These are phyloP conservation scores for Megathymus violae DNA, from an alignment of 1,140 invertebrate species.

Conservation along the genomic window DNA sequence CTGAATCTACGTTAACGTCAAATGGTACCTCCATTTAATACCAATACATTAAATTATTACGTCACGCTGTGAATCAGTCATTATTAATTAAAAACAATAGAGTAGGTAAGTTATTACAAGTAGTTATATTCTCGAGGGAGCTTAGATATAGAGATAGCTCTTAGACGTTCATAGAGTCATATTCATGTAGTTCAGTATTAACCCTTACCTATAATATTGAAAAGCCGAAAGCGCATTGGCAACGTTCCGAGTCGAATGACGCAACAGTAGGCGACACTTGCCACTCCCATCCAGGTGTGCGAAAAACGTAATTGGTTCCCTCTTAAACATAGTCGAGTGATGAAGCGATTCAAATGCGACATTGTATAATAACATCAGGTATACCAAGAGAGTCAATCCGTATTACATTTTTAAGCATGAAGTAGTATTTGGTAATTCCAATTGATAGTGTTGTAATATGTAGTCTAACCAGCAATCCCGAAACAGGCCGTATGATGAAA, in stretches of 20 bases:
- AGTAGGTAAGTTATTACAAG: too few relatives aligned
- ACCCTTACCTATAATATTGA: constrained; percentile 12
- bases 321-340: not conserved
- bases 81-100: too few relatives aligned
- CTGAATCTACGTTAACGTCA: too few relatives aligned
- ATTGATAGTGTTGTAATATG: constrained; percentile 17
- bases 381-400: not conserved
- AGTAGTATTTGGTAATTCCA: too few relatives aligned
- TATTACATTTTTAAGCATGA: too few relatives aligned
- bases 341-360: not conserved
- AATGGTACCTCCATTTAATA: too few relatives aligned
- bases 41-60: too few relatives aligned
- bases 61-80: too few relatives aligned
- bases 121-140: too few relatives aligned
- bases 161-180: not conserved
- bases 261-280: constrained; percentile 19
- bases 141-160: too few relatives aligned
- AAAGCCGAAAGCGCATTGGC: constrained; percentile 20
- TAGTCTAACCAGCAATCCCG: constrained; percentile 16
- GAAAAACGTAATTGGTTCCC: constrained; percentile 12
- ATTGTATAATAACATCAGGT: not conserved
- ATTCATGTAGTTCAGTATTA: not conserved
- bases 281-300: constrained; percentile 25
- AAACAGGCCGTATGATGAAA: constrained; percentile 57
- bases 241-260: constrained; percentile 26